Evolutionary conservation across 2,797 vertebrate genomes (phyloP), one percentile per base, ranked within the genome.

Genomic region (Pachyuromys duprasi): DNA sequence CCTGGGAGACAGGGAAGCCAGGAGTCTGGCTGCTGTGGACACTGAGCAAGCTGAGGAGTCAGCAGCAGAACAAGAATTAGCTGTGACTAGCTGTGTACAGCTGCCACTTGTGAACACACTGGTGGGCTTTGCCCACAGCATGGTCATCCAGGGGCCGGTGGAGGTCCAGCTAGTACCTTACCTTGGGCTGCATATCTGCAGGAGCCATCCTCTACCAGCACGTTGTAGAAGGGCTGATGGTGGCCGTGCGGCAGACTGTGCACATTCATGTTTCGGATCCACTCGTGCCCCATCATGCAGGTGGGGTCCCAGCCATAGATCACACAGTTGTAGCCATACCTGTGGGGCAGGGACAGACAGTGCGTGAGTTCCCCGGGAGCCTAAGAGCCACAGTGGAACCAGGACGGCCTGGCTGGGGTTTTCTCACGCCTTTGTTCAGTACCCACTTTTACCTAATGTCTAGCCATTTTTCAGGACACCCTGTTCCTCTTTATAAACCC

Each of bases 251-350:
- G 98, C 93, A 99, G 98, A 98, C 99, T 99, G 97, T 99, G 99
- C 95, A 99, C 99, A 2, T 99, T 99, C 99, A 99, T 99, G 28
- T 99, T 99, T 65, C 99, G 99, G 97, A 99, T 99, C 99, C 99
- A 99, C 92, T 99, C 99, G 11, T 99, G 99, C 11, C 99, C 99
- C 99, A 99, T 99, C 98, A 99, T 99, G 98, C 99, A 99, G 97
- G 99, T 99, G 0, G 99, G 99, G 94, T 99, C 99, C 99, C 99
- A 99, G 89, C 99, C 99, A 0, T 99, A 99, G 95, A 99, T 99
- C 69, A 99, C 99, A 17, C 99, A 99, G 98, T 99, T 99, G 93
- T 99, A 99, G 93, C 99, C 99, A 0, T 99, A 99, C 96, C 99
- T 99, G 55, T n/a, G 3, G 0, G 62, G 84, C n/a, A 22, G 0